Base-by-base conservation (phyloP, 2,113 vertebrate genomes). In the Xerus inauris region DNA sequence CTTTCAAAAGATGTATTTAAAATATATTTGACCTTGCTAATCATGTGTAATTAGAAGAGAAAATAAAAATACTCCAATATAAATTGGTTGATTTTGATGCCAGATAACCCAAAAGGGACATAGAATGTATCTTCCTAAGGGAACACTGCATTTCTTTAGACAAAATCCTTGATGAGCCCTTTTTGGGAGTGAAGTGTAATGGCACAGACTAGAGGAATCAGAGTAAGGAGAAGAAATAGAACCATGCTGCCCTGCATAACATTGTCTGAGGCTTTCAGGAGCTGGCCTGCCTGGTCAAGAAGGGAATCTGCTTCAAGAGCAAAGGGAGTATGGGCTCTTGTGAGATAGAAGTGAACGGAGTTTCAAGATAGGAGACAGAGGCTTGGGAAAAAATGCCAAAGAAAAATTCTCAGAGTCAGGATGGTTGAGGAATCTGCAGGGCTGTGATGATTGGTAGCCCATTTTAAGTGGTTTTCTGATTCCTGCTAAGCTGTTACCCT, bases 161-260 rank as follows among this genome's bases (percentile, higher is more conserved):
- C 54, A 79, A 82, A 73, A 16, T 8, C 13, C 40, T 45, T 83
- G 5, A 6, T 26, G 54, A 38, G 20, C 45, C 40, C 11, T 42
- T 72, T 17, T 26, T 17, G 38, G 12, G 13, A 4, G 54, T 38
- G 20, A 81, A 19, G 40, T 26, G 2, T 5, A 65, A 10, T 6
- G 16, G 7, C 17, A 1, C 1, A 47, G n/a, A 19, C 30, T 32
- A 14, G 14, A 35, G 26, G 26, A 45, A 13, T 35, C 28, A 84
- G 30, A 16, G 16, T 22, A 42, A 54, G 13, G 10, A 35, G 20
- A 19, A 4, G 5, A 22, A 3, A 26, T 3, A 64, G 45, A 51
- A 1, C 2, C 1, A 1, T 8, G 1, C 40, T 49, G 54, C 57
- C 72, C 38, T 65, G 24, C 0, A 0, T 1, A 4, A 24, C 8